Evolutionary conservation across 2,888 invertebrate species (phyloP).

Genomic region (Platycheirus albimanus): DNA sequence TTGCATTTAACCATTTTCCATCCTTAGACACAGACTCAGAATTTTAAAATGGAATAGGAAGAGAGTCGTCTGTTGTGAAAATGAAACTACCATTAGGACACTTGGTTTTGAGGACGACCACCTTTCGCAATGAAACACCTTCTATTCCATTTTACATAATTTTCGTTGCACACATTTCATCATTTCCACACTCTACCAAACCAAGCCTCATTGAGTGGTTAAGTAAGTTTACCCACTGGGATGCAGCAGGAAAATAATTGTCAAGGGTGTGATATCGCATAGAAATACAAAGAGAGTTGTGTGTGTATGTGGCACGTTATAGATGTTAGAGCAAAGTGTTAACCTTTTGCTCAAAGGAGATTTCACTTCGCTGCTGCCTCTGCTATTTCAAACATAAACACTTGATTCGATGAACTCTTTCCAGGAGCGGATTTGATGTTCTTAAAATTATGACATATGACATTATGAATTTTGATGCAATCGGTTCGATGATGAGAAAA

Average conservation of each 20-base stretch:
- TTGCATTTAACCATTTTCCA: slow-evolving; percentile 30
- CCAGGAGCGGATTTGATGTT: slow-evolving; percentile 17
- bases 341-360: slow-evolving; percentile 66
- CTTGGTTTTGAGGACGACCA: slow-evolving; percentile 58
- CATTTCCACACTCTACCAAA: too few species aligned
- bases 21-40: slow-evolving; percentile 31
- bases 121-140: slow-evolving; percentile 29
- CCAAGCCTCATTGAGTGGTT: slow-evolving; percentile 64
- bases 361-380: slow-evolving; percentile 38
- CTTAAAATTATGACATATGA: not conserved
- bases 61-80: slow-evolving; percentile 50
- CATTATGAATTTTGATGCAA: too few species aligned
- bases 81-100: slow-evolving; percentile 68
- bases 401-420: slow-evolving; percentile 47
- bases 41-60: too few species aligned
- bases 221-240: slow-evolving; percentile 64
- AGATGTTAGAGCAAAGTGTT: slow-evolving; percentile 62
- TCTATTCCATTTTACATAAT: slow-evolving; percentile 45
- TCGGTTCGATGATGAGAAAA: too few species aligned
- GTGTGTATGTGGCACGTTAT: slow-evolving; percentile 30
- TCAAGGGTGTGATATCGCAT: slow-evolving; percentile 22
- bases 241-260: slow-evolving; percentile 27
- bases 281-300: not conserved
- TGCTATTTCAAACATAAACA: slow-evolving; percentile 52
- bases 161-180: slow-evolving; percentile 33